Conservation (phyloP, 2,888 invertebrate genomes). For the Pachycephus smyrnensis region DNA sequence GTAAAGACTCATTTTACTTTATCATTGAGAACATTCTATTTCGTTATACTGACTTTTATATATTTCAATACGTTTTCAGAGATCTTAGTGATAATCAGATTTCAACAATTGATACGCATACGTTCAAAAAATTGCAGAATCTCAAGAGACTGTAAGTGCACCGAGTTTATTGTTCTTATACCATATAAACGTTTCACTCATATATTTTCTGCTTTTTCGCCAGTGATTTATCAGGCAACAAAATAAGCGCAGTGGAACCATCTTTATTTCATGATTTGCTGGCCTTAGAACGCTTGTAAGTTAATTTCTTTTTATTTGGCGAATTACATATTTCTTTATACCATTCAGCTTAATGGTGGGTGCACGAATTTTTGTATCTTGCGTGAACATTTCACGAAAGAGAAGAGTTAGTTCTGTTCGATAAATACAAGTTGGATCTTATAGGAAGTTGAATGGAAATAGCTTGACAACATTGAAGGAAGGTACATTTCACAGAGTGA, state of each 20-base stretch:
- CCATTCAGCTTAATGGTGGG: neutral
- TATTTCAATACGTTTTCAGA: constrained; percentile 66
- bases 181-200: constrained; percentile 32
- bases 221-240: constrained; percentile 63
- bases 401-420: neutral
- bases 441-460: constrained; percentile 77
- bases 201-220: constrained; percentile 40
- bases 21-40: constrained; percentile 16
- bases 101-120: constrained; percentile 77
- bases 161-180: constrained; percentile 29
- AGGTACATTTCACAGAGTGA: constrained; percentile 79
- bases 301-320: constrained; percentile 23
- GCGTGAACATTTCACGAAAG: neutral
- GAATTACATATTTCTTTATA: neutral
- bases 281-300: constrained; percentile 64
- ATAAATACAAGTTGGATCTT: constrained; percentile 22
- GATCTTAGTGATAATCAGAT: constrained; percentile 87
- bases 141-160: constrained; percentile 74
- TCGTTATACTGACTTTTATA: constrained; percentile 13
- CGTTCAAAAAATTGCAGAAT: constrained; percentile 80
- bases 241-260: constrained; percentile 53
- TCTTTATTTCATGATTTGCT: constrained; percentile 63
- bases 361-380: neutral
- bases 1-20: constrained; percentile 65
- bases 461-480: constrained; percentile 76